phyloP scores from a whole-genome alignment of 2,888 invertebrate genomes.

The Myopa testacea region DNA sequence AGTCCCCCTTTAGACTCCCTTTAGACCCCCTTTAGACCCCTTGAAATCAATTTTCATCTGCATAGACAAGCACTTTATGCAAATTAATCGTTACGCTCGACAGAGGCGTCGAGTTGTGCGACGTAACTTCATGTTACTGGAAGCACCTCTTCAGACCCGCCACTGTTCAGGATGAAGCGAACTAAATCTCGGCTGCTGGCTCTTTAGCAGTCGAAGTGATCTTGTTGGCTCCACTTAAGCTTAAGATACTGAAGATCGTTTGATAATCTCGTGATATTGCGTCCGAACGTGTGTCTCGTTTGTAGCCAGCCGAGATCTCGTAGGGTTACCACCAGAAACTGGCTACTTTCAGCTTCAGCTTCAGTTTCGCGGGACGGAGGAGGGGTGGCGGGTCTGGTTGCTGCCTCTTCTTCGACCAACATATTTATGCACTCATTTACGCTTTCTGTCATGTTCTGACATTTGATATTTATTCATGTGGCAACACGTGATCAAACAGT shows the following conservation, averaged over 20 bases:
- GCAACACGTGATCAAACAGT: slow-evolving; percentile 17
- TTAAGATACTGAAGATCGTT: slow-evolving; percentile 14
- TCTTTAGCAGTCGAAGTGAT: slow-evolving; percentile 3
- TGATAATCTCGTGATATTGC: slow-evolving; percentile 21
- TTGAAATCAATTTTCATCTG: neutral
- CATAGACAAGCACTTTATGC: slow-evolving; percentile 33
- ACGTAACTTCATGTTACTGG: neutral
- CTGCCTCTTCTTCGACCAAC: neutral
- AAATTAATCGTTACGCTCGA: slow-evolving; percentile 25
- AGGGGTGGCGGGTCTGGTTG: too few relatives aligned
- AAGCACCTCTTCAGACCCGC: neutral
- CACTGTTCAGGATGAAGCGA: neutral
- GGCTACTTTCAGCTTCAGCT: neutral
- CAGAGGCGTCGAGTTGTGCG: slow-evolving; percentile 6
- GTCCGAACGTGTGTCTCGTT: slow-evolving; percentile 12
- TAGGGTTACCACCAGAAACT: neutral
- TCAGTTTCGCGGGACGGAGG: neutral
- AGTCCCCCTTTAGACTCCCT: too few relatives aligned
- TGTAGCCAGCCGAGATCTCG: neutral
- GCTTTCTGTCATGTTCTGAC: slow-evolving; percentile 29
- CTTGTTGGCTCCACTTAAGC: slow-evolving; percentile 28
- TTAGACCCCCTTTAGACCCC: neutral
- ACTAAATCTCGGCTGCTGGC: neutral
- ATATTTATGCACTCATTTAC: slow-evolving; percentile 32
- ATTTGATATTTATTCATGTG: slow-evolving; percentile 29